A percentile compares a stretch with the other conserved stretches of the same genome.
These are phyloP conservation scores for Avahi laniger DNA, from an alignment of 2,797 vertebrate species.

Conservation along the genomic window DNA sequence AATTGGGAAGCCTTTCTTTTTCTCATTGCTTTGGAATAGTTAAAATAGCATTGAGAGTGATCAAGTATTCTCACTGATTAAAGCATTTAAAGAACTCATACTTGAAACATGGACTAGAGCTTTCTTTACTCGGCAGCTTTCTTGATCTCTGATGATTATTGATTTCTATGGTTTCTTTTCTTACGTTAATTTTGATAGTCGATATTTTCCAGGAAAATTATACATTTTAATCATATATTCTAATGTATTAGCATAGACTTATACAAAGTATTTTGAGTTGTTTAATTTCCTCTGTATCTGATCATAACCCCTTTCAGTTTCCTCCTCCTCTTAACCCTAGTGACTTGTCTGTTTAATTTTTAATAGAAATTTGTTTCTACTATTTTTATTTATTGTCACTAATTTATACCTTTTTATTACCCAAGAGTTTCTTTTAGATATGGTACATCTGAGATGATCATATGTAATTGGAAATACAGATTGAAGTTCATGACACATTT, in stretches of 20 bases:
- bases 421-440: neutral
- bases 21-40: neutral
- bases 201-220: neutral
- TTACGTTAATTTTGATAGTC: constrained; percentile 15
- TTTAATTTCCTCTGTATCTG: neutral
- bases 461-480: neutral
- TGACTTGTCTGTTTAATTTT: neutral
- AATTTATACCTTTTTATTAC: constrained; percentile 26
- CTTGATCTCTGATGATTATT: neutral
- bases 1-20: neutral
- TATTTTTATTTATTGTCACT: constrained; percentile 19
- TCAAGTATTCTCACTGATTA: neutral
- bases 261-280: neutral
- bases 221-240: neutral
- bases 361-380: neutral
- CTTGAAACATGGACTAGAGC: neutral
- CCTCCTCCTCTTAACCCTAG: neutral
- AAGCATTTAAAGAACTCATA: neutral
- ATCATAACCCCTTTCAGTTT: neutral
- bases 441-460: neutral
- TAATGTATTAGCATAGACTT: neutral
- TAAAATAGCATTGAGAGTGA: neutral
- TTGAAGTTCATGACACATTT: neutral
- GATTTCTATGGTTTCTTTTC: neutral
- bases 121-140: neutral